Evolutionary conservation across 2,888 invertebrate species (phyloP), one percentile per base, ranked within the genome.

Genomic region (Shargacucullia verbasci): DNA sequence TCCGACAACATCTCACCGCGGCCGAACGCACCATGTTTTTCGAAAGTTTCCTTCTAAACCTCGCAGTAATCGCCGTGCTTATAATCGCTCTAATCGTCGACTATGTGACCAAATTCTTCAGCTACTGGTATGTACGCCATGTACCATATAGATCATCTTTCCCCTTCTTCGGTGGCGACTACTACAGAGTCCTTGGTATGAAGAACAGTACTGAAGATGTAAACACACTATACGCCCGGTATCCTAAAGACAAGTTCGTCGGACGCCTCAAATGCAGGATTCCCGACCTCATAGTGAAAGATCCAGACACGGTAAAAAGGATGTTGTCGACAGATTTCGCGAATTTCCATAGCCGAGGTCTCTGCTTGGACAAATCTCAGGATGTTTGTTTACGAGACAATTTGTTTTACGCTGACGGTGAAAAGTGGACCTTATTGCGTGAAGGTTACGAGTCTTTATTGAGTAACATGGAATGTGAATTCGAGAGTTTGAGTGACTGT

Each of bases 361-460:
- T 90, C 75, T 87, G 85, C 82, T 88, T 94, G 87, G 91, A 91
- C 89, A 92, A 91, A 88, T 92, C 93, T 84, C 86, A 82, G 88
- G 94, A 94, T 92, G 89, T 92, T 91, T 93, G 92, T 90, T 86
- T 94, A 88, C 89, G 89, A 89, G 90, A 93, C 91, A 94, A 94
- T 91, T 89, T 92, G 85, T 94, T 92, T 85, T 92, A 92, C 75
- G 86, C 90, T 13, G 91, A 93, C 73, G 92, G 89, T 34, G 92
- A 92, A 86, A 93, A 92, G 62, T 92, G 94, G 91, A 91, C 90
- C 71, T 73, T 92, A 78, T 68, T 92, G 67, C 85, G 90, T 0
- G 81, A 83, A 20, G 85, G 86, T 48, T 84, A 92, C 63, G 92
- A 91, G 35, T 83, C 90, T 59, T 73, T 93, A 69, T 84, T 92